These are phyloP conservation scores for Drosophila pseudoananassae DNA, from an alignment of 1,140 invertebrate species.

Conservation along the genomic window DNA sequence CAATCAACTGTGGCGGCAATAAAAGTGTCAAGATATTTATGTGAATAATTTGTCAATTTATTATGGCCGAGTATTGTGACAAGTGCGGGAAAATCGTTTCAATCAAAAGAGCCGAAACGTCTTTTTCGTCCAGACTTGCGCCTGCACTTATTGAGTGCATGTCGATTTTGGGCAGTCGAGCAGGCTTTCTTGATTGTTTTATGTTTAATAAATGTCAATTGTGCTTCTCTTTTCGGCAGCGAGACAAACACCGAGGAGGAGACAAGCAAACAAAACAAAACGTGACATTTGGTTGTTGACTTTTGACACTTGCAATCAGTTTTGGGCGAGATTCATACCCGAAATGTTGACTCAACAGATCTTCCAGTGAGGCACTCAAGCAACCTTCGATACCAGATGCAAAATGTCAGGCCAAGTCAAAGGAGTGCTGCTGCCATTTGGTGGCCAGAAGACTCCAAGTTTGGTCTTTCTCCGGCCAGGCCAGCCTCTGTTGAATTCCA, in stretches of 20 bases:
- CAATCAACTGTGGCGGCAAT: conserved; percentile 48
- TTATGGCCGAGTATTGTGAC: conserved; percentile 60
- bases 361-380: conserved; percentile 63
- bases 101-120: conserved; percentile 43
- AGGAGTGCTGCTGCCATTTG: conserved; percentile 64
- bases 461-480: conserved; percentile 18
- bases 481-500: neutral
- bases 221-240: conserved; percentile 34
- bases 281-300: conserved; percentile 80
- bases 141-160: conserved; percentile 59
- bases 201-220: conserved; percentile 80
- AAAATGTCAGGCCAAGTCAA: conserved; percentile 58
- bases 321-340: conserved; percentile 71
- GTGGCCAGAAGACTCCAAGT: conserved; percentile 29
- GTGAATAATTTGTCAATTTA: conserved; percentile 73
- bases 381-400: conserved; percentile 46
- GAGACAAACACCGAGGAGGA: conserved; percentile 27
- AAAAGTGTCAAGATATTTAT: conserved; percentile 70
- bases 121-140: conserved; percentile 31
- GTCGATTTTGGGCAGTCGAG: conserved; percentile 26
- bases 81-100: conserved; percentile 63
- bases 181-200: conserved; percentile 11
- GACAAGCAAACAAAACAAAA: conserved; percentile 58
- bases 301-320: conserved; percentile 79
- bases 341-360: conserved; percentile 54